Evolutionary conservation across 2,113 vertebrate species (phyloP).

Genomic region (Ranitomeya imitator): DNA sequence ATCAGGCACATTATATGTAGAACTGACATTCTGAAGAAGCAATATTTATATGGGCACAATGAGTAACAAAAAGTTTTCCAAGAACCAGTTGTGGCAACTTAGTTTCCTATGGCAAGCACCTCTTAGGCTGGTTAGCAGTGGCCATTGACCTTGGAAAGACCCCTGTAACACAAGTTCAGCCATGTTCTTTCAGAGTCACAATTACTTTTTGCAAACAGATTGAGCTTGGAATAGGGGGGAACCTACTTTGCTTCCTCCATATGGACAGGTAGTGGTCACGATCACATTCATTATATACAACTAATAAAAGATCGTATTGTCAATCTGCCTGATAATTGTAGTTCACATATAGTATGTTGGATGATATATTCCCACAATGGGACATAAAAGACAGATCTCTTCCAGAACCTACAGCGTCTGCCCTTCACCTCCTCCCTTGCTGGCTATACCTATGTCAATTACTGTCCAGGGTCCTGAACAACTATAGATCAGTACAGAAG

Average conservation of each 20-base stretch:
- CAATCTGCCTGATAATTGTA: not conserved
- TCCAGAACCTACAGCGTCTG: not conserved
- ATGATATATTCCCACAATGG: not conserved
- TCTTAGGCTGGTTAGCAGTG: no score
- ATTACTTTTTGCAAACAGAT: not conserved
- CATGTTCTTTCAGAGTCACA: not conserved
- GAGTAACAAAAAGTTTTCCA: not conserved
- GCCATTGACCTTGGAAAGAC: not conserved
- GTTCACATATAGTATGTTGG: not conserved
- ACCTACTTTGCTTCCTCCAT: not conserved
- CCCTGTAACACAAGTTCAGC: not conserved
- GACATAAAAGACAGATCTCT: not conserved
- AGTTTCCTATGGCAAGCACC: no score
- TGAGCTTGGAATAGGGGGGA: not conserved
- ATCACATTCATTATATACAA: not conserved
- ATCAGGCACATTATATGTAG: not conserved
- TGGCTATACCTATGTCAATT: conserved; percentile 5
- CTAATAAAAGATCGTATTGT: not conserved
- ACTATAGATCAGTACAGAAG: not conserved
- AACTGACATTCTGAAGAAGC: not conserved
- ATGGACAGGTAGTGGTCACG: not conserved
- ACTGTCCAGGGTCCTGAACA: conserved; percentile 35
- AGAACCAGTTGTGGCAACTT: no score
- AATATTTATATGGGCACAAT: not conserved
- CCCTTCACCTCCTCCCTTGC: not conserved